These are phyloP conservation scores for Limnephilus marmoratus DNA, from an alignment of 2,888 invertebrate genomes.

Conservation along the genomic window DNA sequence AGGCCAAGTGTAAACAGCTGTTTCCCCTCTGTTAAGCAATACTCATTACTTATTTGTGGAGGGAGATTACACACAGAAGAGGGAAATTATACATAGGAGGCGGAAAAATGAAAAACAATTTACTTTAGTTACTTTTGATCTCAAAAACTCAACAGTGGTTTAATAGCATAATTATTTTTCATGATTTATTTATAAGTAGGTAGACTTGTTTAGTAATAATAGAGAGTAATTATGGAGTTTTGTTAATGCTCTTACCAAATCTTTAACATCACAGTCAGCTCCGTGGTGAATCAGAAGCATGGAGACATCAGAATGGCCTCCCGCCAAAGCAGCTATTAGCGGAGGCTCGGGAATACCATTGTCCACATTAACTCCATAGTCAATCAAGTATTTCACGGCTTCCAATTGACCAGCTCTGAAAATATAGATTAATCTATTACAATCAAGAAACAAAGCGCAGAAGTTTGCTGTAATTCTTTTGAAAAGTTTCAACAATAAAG, in stretches of 20 bases:
- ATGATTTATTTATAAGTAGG: not conserved
- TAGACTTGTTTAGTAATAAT: not conserved
- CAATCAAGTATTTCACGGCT: constrained; percentile 69
- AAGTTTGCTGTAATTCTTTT: not conserved
- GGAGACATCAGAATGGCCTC: constrained; percentile 77
- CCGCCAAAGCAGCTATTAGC: constrained; percentile 79
- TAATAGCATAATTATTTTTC: not conserved
- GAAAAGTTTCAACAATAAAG: not conserved
- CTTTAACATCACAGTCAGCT: constrained; percentile 77
- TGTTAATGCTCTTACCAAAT: constrained; percentile 70
- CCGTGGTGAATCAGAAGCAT: constrained; percentile 79
- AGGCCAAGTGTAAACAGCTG: constrained; percentile 79
- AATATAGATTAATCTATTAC: not conserved
- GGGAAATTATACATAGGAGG: not conserved
- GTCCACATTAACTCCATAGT: constrained; percentile 71
- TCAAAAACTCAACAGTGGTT: not conserved
- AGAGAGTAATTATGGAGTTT: not conserved
- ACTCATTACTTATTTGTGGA: not conserved
- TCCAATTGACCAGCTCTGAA: constrained; percentile 65
- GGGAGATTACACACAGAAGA: not conserved
- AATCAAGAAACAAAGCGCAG: not conserved
- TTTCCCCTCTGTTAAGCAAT: constrained; percentile 75
- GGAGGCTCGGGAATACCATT: constrained; percentile 74
- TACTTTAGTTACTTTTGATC: not conserved
- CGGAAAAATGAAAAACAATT: not conserved